phyloP scores from a whole-genome alignment of 35 echinoderm and acorn worm species.

The Lytechinus pictus region DNA sequence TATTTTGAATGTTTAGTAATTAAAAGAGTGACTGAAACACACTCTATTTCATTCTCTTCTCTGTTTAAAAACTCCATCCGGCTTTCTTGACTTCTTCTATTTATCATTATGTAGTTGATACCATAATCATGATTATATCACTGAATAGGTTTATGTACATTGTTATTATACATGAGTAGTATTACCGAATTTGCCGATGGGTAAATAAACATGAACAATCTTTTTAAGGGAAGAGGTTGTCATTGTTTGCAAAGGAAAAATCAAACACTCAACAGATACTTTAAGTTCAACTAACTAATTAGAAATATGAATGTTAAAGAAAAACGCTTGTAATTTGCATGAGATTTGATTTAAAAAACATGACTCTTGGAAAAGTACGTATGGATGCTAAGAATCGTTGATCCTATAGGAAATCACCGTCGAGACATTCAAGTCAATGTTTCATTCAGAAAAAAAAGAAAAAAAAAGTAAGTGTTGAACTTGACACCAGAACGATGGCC shows the following conservation, averaged over 20 bases:
- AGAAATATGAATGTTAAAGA: not conserved
- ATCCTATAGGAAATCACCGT: not conserved
- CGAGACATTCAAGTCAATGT: not conserved
- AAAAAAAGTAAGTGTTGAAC: not conserved
- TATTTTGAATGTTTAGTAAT: no score
- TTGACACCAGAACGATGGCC: not conserved
- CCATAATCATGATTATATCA: no score
- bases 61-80: no score
- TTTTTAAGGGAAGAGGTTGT: not conserved
- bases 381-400: not conserved
- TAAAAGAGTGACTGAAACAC: no score
- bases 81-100: no score
- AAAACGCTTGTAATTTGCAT: not conserved
- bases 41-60: no score
- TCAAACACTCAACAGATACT: no score
- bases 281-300: no score
- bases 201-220: not conserved
- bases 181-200: no score
- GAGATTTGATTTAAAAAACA: not conserved
- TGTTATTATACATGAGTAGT: no score
- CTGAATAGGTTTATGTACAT: no score
- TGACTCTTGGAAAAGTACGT: not conserved
- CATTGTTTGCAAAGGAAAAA: not conserved
- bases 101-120: no score
- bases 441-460: not conserved